Evolutionary conservation across 2,797 vertebrate species (phyloP).

Genomic region (Scarus forsteni): DNA sequence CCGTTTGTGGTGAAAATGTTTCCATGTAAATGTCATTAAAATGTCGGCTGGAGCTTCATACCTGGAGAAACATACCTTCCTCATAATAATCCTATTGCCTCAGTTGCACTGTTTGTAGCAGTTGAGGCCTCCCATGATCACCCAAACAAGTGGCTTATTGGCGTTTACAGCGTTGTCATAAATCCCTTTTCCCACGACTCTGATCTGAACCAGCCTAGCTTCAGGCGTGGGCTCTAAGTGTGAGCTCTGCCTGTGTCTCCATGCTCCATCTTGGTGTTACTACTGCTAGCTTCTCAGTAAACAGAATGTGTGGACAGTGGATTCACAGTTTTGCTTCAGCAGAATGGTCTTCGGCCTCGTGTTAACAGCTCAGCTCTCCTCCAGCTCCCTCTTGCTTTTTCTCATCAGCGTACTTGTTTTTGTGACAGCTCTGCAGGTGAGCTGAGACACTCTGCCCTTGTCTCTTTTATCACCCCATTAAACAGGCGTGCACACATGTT

Average conservation of each 20-base stretch:
- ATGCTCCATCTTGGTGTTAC: background rate
- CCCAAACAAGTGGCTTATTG: too few species aligned
- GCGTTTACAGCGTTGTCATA: too few species aligned
- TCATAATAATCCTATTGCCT: too few species aligned
- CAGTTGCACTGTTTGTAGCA: too few species aligned
- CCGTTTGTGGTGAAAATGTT: too few species aligned
- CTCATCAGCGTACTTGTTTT: constrained; percentile 28
- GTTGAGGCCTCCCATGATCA: too few species aligned
- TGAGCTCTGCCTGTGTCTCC: constrained; percentile 12
- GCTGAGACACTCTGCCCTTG: constrained; percentile 19
- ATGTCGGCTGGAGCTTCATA: too few species aligned
- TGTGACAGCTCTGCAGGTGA: constrained; percentile 49
- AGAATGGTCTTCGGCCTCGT: constrained; percentile 1
- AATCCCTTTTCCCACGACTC: too few species aligned
- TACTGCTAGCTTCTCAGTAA: constrained; percentile 18
- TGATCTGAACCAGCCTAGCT: constrained; percentile 1
- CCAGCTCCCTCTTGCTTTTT: constrained; percentile 10
- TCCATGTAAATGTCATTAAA: too few species aligned
- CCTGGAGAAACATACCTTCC: too few species aligned
- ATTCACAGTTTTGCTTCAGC: constrained; percentile 42
- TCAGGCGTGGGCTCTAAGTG: background rate
- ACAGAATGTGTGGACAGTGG: constrained; percentile 44
- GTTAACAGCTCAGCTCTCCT: constrained; percentile 22
- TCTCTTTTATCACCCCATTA: constrained; percentile 41
- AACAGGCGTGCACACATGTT: constrained; percentile 4